Evolutionary conservation across 1,140 invertebrate species (phyloP).

Genomic region (Ruditapes philippinarum): DNA sequence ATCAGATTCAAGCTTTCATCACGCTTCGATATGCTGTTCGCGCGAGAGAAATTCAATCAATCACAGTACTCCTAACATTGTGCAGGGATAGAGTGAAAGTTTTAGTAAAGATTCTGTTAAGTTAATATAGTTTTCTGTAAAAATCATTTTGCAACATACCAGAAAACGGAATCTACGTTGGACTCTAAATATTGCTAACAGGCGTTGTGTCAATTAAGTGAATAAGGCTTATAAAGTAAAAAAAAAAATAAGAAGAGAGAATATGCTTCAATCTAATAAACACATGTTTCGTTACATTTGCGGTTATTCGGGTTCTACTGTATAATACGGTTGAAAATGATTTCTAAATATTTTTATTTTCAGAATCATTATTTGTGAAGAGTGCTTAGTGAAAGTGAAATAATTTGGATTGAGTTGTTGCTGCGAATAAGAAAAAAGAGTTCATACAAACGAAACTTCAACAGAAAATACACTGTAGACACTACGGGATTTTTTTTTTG

Average conservation of each 20-base stretch:
- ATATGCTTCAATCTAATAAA: background rate
- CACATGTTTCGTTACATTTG: background rate
- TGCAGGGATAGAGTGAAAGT: conserved; percentile 28
- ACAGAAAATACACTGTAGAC: too few relatives aligned
- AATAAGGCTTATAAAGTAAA: conserved; percentile 9
- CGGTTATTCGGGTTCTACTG: background rate
- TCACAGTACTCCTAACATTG: conserved; percentile 27
- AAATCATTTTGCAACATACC: conserved; percentile 41
- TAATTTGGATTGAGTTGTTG: conserved; percentile 4
- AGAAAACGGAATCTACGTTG: conserved; percentile 13
- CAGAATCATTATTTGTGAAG: conserved; percentile 36
- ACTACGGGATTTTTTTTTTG: too few relatives aligned
- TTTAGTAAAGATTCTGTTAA: conserved; percentile 41
- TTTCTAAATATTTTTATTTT: conserved; percentile 54
- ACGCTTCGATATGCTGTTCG: conserved; percentile 40
- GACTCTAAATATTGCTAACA: conserved; percentile 36
- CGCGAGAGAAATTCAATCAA: conserved; percentile 40
- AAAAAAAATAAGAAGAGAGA: too few relatives aligned
- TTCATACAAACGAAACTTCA: background rate
- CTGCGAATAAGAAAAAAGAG: conserved; percentile 1
- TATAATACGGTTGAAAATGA: conserved; percentile 11
- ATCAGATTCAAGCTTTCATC: conserved; percentile 38
- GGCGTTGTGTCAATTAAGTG: conserved; percentile 15
- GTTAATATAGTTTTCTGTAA: conserved; percentile 35
- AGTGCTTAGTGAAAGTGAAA: background rate